Evolutionary conservation across 2,888 invertebrate genomes (phyloP).

Genomic region (Leptinotarsa juncta): DNA sequence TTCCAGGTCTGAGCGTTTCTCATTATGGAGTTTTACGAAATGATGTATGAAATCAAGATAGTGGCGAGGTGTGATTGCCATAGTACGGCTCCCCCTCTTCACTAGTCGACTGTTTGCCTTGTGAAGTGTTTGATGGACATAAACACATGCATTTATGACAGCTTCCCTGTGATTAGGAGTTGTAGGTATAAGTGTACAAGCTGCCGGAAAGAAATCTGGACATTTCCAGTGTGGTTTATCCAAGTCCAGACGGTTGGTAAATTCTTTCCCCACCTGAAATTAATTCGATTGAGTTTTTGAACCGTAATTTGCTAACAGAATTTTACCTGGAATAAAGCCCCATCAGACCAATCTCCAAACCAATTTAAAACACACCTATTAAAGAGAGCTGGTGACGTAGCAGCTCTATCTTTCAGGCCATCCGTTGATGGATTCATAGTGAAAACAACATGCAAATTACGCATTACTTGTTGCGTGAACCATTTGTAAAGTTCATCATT

Average conservation of each 20-base stretch:
- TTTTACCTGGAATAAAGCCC: slow-evolving; percentile 86
- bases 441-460: slow-evolving; percentile 98
- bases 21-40: slow-evolving; percentile 96
- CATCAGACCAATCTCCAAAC: slow-evolving; percentile 99
- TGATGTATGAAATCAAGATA: slow-evolving; percentile 99
- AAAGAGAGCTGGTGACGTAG: slow-evolving; percentile 98
- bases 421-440: slow-evolving; percentile 99
- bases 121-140: slow-evolving; percentile 97
- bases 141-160: slow-evolving; percentile 98
- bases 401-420: slow-evolving; percentile 97
- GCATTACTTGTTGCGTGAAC: slow-evolving; percentile 99
- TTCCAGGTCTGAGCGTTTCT: slow-evolving; percentile 97
- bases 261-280: slow-evolving; percentile 88
- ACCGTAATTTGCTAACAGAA: not conserved
- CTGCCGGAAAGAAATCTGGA: slow-evolving; percentile 92
- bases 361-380: slow-evolving; percentile 99
- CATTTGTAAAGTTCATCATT: slow-evolving; percentile 99
- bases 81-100: slow-evolving; percentile 93
- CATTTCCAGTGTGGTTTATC: slow-evolving; percentile 87
- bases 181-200: slow-evolving; percentile 80
- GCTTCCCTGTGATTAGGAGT: slow-evolving; percentile 90
- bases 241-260: slow-evolving; percentile 94
- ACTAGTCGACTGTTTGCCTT: slow-evolving; percentile 91
- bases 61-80: slow-evolving; percentile 97
- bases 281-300: not conserved